Percentiles rank a stretch among this genome's conserved stretches.
These are phyloP conservation scores for Catamblyrhynchus diadema DNA, from an alignment of 2,797 vertebrate genomes.

Conservation along the genomic window DNA sequence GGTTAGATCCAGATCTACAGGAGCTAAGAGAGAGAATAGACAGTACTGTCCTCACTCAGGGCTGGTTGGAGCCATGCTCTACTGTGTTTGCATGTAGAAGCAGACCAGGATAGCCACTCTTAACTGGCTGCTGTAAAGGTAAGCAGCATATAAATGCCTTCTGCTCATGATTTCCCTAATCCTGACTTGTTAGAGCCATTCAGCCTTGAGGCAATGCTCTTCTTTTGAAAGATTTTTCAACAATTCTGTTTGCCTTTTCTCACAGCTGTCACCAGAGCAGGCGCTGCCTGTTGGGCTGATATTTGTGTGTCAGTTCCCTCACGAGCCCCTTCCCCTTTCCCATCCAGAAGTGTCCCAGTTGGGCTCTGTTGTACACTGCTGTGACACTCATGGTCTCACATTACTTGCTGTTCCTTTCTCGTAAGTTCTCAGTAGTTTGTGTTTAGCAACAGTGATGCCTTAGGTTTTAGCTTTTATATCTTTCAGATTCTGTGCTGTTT, in stretches of 20 bases:
- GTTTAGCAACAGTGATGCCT: not conserved
- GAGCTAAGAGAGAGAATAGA: not conserved
- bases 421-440: not conserved
- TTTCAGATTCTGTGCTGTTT: not conserved
- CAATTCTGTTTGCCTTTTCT: not conserved
- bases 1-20: not conserved
- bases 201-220: not conserved
- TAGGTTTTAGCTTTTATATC: not conserved
- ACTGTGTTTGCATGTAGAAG: not conserved
- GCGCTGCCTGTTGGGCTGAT: not conserved
- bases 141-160: not conserved
- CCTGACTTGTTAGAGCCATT: not conserved
- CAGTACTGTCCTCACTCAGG: not conserved
- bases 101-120: not conserved
- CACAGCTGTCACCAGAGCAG: not conserved
- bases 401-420: not conserved
- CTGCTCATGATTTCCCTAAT: not conserved
- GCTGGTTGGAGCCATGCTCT: not conserved
- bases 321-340: not conserved
- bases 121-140: not conserved
- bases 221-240: not conserved
- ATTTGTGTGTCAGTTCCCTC: not conserved
- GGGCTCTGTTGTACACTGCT: fast-evolving
- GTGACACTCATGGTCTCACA: not conserved
- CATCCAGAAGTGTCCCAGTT: not conserved